Evolutionary conservation across 2,888 invertebrate genomes (phyloP), one percentile per base, ranked within the genome.

Genomic region (Lasioglossum zephyrum): DNA sequence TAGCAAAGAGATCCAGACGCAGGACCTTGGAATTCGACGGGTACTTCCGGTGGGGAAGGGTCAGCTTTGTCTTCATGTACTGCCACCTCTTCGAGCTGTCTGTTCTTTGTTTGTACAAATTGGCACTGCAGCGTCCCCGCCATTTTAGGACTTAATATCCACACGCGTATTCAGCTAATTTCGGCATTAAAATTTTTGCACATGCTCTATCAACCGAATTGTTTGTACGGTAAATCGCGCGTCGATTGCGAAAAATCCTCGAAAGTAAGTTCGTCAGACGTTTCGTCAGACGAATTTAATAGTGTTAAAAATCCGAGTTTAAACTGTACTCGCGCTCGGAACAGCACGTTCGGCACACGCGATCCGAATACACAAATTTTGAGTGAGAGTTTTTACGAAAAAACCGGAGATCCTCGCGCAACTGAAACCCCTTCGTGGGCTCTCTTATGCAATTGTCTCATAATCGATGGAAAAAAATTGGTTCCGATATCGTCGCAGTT

Each of bases 311-410:
- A 69, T 57, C 36, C 66, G 69, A 57, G 39, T 77, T 57, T 31
- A 77, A 44, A 49, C 76, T 66, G 82, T 39, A 73, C 57, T 31
- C n/a, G n/a, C 13, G 70, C 60, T 82, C 60, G 70, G 36, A 80
- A 41, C 80, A 39, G 18, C 60, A 39, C n/a, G 80, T 82, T 82
- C 77, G 47, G 57, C 5, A 63, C 41, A 70, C 84, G 84, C 49
- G 77, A 18, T 41, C 60, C 6, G 73, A 73, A 74, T 82, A 69
- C 57, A 0, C 31, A 76, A 77, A 36, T 49, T 22, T 44, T 4
- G 11, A 75, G 74, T 47, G 82, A 79, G 79, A 79, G 70, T 82
- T 70, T 79, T 69, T 74, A 60, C 60, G 73, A 60, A 70, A 60
- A 60, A 47, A 47, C 16, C n/a, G 63, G 16, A 16, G 44, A 44